phyloP scores from a whole-genome alignment of 1,140 invertebrate genomes.

The Oscheius sp. region DNA sequence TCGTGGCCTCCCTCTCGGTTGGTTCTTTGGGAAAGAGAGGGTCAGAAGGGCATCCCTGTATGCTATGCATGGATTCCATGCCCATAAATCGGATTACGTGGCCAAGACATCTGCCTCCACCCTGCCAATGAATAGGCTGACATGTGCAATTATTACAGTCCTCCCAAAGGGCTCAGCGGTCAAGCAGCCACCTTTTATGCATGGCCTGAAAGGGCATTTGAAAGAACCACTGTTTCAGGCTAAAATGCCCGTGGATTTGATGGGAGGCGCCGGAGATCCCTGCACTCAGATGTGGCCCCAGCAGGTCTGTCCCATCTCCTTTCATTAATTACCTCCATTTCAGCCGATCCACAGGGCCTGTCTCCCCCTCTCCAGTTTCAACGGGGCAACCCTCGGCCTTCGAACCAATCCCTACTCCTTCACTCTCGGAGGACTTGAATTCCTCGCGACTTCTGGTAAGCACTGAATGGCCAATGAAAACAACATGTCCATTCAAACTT shows the following conservation, averaged over 20 bases:
- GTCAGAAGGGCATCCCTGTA: too few relatives aligned
- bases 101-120: background rate
- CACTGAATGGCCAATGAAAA: too few relatives aligned
- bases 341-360: slow-evolving; percentile 22
- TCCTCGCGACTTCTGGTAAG: slow-evolving; percentile 22
- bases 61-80: background rate
- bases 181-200: background rate
- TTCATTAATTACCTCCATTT: background rate
- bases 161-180: too few relatives aligned
- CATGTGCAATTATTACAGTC: too few relatives aligned
- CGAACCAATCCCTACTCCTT: slow-evolving; percentile 25
- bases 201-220: background rate
- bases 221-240: background rate
- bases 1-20: too few relatives aligned
- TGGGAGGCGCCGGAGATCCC: background rate
- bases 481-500: too few relatives aligned
- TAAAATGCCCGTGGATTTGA: background rate
- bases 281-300: background rate
- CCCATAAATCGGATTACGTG: slow-evolving; percentile 8
- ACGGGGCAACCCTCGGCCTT: slow-evolving; percentile 18
- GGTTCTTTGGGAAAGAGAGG: too few relatives aligned
- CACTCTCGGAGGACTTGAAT: slow-evolving; percentile 15
- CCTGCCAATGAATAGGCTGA: background rate
- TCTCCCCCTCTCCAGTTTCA: slow-evolving; percentile 6
- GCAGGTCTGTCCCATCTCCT: background rate